A percentile compares a stretch with the other conserved stretches of the same genome.
Evolutionary conservation across 1,140 invertebrate species (phyloP).

Genomic region (Aphis craccivora): DNA sequence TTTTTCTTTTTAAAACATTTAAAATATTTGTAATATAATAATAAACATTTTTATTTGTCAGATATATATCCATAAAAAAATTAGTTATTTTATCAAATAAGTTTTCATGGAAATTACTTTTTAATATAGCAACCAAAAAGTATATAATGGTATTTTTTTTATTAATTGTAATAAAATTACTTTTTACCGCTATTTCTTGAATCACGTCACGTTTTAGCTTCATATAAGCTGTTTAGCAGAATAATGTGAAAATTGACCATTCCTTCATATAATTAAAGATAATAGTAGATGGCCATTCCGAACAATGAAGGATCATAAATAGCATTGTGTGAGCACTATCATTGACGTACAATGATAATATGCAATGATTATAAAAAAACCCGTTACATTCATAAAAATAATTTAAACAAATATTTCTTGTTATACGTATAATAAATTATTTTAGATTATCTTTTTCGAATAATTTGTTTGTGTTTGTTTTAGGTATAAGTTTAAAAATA

Average conservation of each 20-base stretch:
- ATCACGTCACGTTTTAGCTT: not conserved
- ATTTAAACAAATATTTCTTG: not conserved
- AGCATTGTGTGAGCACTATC: not conserved
- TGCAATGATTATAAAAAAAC: not conserved
- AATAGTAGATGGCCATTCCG: not conserved
- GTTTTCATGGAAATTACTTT: not conserved
- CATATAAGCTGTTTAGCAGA: not conserved
- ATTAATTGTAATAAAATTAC: constrained; percentile 10
- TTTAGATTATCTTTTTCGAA: not conserved
- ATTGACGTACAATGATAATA: not conserved
- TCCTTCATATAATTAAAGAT: not conserved
- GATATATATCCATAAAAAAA: not conserved
- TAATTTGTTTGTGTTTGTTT: not conserved
- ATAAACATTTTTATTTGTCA: too few relatives aligned
- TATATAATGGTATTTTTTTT: not conserved
- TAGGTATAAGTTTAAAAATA: not conserved
- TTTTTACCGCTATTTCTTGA: not conserved
- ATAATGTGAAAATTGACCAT: constrained; percentile 8
- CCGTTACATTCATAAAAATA: not conserved
- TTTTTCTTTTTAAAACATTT: too few relatives aligned
- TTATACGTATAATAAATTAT: not conserved
- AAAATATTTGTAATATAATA: too few relatives aligned
- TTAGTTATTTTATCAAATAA: not conserved
- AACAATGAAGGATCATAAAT: not conserved
- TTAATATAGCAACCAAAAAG: not conserved